Evolutionary conservation across 1,140 invertebrate genomes (phyloP), one percentile per base, ranked within the genome.

Genomic region (Zaprionus ghesquierei): DNA sequence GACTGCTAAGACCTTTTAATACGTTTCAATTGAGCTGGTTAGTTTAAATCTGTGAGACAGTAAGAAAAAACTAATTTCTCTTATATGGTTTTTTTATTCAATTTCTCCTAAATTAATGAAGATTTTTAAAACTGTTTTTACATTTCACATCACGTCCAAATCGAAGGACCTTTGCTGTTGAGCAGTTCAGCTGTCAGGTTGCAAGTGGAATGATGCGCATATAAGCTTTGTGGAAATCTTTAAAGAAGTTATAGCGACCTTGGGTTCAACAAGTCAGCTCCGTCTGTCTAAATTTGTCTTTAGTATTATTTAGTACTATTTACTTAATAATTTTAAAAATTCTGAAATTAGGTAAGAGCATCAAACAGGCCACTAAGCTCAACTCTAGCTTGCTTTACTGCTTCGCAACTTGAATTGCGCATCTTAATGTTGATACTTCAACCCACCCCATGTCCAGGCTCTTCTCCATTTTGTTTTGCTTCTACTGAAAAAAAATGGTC

Each of bases 361-460:
- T 38, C n/a, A n/a, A 44, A 44, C 9, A 44, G 41, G 20, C 20
- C 2, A 9, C 15, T 38, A n/a, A 13, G n/a, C 13, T 15, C 13
- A 5, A 38, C 5, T 2, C n/a, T 6, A 38, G 35, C 5, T 15
- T 8, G n/a, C 6, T 8, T 15, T 5, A n/a, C 13, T 38, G 33
- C 13, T 15, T 80, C 68, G 71, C 63, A 51, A 51, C 58, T 64
- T 56, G 68, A 51, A 62, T 62, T 79, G 58, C 23, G 75, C 82
- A 86, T 87, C 79, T 79, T 79, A 82, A 86, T 86, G 70, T 70
- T 55, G 13, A 15, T 15, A 1, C n/a, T 41, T 15, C 35, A 41
- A 44, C 60, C 51, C 49, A 54, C 63, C 12, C 9, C 44, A 61
- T 35, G 49, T 59, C 54, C n/a, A 3, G 35, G n/a, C n/a, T 35